Evolutionary conservation across 2,113 vertebrate genomes (phyloP).

Genomic region (Vicugna pacos): DNA sequence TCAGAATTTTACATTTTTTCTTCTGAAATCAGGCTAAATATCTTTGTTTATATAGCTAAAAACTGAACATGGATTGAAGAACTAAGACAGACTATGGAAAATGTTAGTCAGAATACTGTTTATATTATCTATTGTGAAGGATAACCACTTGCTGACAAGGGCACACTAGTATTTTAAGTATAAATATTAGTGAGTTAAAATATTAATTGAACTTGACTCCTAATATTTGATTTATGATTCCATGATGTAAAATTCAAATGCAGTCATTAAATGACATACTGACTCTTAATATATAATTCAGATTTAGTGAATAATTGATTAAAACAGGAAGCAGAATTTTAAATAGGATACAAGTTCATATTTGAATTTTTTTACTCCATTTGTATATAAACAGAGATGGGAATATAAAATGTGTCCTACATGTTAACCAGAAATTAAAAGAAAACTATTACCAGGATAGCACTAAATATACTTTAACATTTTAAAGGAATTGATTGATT

Average conservation of each 20-base stretch:
- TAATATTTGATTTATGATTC: constrained; percentile 32
- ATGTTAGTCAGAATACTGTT: constrained; percentile 8
- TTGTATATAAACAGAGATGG: neutral
- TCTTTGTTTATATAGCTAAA: neutral
- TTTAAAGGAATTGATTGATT: constrained; percentile 33
- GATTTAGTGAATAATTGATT: constrained; percentile 14
- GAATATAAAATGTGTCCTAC: neutral
- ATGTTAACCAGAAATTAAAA: constrained; percentile 20
- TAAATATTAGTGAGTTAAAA: constrained; percentile 39
- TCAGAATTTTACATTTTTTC: neutral
- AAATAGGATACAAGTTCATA: neutral
- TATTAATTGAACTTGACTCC: neutral
- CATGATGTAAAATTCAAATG: constrained; percentile 23
- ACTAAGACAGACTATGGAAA: neutral
- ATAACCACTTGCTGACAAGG: neutral
- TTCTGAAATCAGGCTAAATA: constrained; percentile 19
- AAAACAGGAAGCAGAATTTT: constrained; percentile 33
- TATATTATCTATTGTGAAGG: constrained; percentile 23
- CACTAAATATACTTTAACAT: neutral
- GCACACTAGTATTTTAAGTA: neutral
- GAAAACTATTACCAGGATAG: neutral
- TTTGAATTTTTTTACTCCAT: constrained; percentile 13
- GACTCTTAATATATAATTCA: constrained; percentile 24
- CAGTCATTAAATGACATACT: constrained; percentile 21
- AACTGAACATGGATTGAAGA: neutral